Conservation (phyloP, 2,888 invertebrate species). For the Agriopis leucophaearia region DNA sequence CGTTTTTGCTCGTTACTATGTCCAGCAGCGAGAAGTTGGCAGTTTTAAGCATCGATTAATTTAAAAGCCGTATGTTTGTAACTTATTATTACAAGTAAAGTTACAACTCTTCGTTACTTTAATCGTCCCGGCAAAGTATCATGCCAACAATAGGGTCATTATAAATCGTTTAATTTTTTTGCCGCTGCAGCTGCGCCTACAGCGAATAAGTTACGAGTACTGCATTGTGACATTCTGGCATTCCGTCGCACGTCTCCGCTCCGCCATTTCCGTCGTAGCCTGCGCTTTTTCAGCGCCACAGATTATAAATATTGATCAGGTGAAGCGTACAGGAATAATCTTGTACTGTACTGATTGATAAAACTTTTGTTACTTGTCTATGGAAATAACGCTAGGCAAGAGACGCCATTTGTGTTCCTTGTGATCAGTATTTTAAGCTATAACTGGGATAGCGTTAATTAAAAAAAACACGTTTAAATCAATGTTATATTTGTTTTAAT, state of each 20-base stretch:
- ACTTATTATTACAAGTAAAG: background rate
- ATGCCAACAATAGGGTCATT: constrained; percentile 36
- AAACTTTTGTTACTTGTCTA: constrained; percentile 3
- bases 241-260: constrained; percentile 71
- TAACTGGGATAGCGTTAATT: background rate
- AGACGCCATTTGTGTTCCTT: background rate
- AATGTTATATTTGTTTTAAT: background rate
- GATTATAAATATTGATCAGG: constrained; percentile 69
- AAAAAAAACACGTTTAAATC: background rate
- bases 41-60: too few species aligned
- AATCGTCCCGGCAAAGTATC: constrained; percentile 12
- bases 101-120: background rate
- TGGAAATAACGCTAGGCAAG: too few species aligned
- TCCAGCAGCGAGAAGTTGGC: too few species aligned
- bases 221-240: constrained; percentile 49
- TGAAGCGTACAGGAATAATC: constrained; percentile 23
- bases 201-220: constrained; percentile 36
- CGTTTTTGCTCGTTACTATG: too few species aligned
- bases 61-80: background rate
- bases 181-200: constrained; percentile 46
- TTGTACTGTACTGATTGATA: constrained; percentile 37
- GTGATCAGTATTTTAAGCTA: background rate
- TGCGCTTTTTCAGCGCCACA: constrained; percentile 51
- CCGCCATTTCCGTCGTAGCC: constrained; percentile 61
- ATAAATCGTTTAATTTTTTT: constrained; percentile 41